Base-by-base conservation (phyloP, 2,113 vertebrate species). In the Podarcis muralis region DNA sequence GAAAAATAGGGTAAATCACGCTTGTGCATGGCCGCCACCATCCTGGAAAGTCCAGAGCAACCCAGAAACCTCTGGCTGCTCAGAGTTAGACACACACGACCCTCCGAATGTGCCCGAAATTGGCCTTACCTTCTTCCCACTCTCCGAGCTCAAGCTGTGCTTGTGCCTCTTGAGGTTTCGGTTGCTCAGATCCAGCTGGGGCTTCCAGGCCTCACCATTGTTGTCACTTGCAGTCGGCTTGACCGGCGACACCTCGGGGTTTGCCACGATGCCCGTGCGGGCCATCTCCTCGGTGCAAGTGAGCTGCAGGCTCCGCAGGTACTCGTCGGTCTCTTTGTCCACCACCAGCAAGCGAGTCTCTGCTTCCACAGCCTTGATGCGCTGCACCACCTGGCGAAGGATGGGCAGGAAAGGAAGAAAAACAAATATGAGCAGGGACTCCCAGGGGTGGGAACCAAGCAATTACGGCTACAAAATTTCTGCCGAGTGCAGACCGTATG, bases 261-360 rank as follows among this genome's bases (percentile, higher is more conserved):
- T 65, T 8, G 94, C 95, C 18, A 95, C 96, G n/a, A 97, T 88
- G 12, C 98, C 94, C 0, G 65, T 91, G 77, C 92, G 95, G 76
- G 96, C 98, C 95, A 98, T 96, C 85, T 97, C 97, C 90, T 99
- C 98, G 0, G 98, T 98, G 95, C 98, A 98, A 0, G 97, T 96
- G 84, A 98, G 96, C 71, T 96, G 96, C 71, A 95, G 95, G 87
- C 97, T 97, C 75, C 74, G 96, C 59, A 99, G 97, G 93, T 97
- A 97, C 22, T 98, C 98, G 0, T 99, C 98, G 0, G 98, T 98
- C 82, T 98, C 98, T 88, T 97, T 96, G 96, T 99, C 98, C 90
- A 99, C 98, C 95, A 99, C 98, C 57, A 99, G 96, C 93, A 99
- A 81, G 32, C 96, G 93, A 0, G 98, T 99, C 92, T 98, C 97